Evolutionary conservation across 1,140 invertebrate genomes (phyloP).

Genomic region (Brevipalpus yothersi): DNA sequence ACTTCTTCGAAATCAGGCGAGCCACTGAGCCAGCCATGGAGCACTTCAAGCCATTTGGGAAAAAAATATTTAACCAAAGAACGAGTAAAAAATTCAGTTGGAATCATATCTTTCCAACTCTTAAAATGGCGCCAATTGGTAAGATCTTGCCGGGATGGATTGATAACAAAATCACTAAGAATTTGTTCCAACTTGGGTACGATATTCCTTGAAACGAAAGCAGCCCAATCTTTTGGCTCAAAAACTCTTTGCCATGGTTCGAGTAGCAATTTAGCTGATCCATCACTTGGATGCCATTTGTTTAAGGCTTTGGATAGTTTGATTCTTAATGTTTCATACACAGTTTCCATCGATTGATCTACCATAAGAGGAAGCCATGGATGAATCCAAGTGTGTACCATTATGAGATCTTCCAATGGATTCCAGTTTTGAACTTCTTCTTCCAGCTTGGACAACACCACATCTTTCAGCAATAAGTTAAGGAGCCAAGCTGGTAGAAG

Average conservation of each 20-base stretch:
- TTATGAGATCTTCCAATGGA: conserved; percentile 69
- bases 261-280: conserved; percentile 70
- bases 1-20: conserved; percentile 57
- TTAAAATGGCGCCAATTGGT: conserved; percentile 59
- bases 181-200: conserved; percentile 59
- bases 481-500: conserved; percentile 57
- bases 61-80: conserved; percentile 63
- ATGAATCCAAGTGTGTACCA: conserved; percentile 86
- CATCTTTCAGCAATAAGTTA: conserved; percentile 51
- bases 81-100: conserved; percentile 36
- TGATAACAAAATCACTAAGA: conserved; percentile 48
- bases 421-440: conserved; percentile 72
- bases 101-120: conserved; percentile 55
- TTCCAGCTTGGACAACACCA: conserved; percentile 50
- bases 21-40: conserved; percentile 54
- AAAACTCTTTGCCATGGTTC: conserved; percentile 75
- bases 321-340: conserved; percentile 76
- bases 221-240: conserved; percentile 47
- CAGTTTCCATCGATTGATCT: conserved; percentile 39
- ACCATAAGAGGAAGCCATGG: conserved; percentile 68
- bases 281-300: conserved; percentile 75
- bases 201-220: conserved; percentile 66
- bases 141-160: conserved; percentile 48
- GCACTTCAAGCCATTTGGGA: conserved; percentile 51
- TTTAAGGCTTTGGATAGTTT: conserved; percentile 64